Base-by-base conservation (phyloP, 1,140 invertebrate species). In the Venturia canescens region DNA sequence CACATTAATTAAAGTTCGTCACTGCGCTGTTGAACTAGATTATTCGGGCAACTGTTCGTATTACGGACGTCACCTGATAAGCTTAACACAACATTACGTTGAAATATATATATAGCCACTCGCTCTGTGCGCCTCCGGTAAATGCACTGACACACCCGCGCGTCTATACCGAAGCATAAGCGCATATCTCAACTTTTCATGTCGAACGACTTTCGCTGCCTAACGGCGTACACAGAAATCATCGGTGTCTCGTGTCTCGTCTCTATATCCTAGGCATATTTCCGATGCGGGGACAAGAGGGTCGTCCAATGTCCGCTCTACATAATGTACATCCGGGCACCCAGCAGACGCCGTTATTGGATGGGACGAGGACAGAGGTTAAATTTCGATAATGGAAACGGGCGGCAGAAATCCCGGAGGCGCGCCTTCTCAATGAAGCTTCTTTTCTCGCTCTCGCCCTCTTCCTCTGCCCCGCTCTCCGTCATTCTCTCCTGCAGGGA, bases 341-440 rank as follows among this genome's bases (percentile, higher is more conserved):
- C 50, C 18, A 53, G 50, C n/a, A n/a, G n/a, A n/a, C 50, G 7
- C 50, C 50, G 50, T 21, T 53, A 53, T 53, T 53, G 50, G 50
- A 21, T n/a, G 50, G 50, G n/a, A 53, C 38, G 7, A 9, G 38
- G 38, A 9, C 7, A 11, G 38, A 44, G 38, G 38, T 53, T 53
- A 53, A 53, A 53, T 53, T 53, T 21, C 50, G 50, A 53, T 53
- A 53, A 53, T 53, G 50, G 50, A 53, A 53, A 53, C 50, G 50
- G 50, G 50, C 50, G 50, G 7, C 50, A 53, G 50, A 53, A 53
- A 53, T 53, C 50, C 50, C 50, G 6, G 16, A 21, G n/a, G 50
- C 50, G 50, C n/a, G 18, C 50, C n/a, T 21, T 53, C 50, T n/a
- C 50, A n/a, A 21, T 53, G 18, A 63, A 7, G n/a, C 60, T 23